phyloP scores from a whole-genome alignment of 2,797 vertebrate genomes.

The Spinibarbus caldwelli region DNA sequence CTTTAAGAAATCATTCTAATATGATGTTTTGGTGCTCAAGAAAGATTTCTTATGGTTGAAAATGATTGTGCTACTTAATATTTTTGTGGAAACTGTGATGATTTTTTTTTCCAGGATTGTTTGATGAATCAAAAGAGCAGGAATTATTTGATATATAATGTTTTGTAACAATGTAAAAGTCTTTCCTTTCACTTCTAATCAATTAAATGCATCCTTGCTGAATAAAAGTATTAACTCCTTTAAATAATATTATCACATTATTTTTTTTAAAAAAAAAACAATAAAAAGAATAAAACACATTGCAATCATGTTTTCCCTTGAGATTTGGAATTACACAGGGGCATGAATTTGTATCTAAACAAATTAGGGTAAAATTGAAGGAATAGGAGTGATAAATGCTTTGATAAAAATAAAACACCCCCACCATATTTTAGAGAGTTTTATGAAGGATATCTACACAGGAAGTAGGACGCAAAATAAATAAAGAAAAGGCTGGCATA shows the following conservation, averaged over 20 bases:
- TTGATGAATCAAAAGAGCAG: not conserved
- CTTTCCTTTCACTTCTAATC: not conserved
- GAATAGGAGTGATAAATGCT: constrained; percentile 5
- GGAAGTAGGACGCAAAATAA: constrained; percentile 24
- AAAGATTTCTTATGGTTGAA: not conserved
- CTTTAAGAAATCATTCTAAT: not conserved
- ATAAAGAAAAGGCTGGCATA: constrained; percentile 26
- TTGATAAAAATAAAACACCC: constrained; percentile 5
- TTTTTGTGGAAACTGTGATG: not conserved
- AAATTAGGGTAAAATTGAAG: not conserved
- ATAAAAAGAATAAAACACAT: not conserved
- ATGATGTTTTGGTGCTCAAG: not conserved
- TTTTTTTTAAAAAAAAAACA: not conserved
- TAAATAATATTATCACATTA: not conserved
- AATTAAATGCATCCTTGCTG: not conserved
- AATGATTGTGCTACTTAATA: not conserved
- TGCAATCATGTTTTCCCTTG: not conserved
- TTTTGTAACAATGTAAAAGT: not conserved
- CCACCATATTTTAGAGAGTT: not conserved
- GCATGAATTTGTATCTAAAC: not conserved
- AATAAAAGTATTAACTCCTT: not conserved
- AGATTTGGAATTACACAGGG: not conserved
- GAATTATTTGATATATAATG: not conserved
- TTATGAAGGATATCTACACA: constrained; percentile 16
- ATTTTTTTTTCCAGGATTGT: not conserved